Conservation (phyloP, 2,113 vertebrate genomes). For the Orthonyx spaldingii region DNA sequence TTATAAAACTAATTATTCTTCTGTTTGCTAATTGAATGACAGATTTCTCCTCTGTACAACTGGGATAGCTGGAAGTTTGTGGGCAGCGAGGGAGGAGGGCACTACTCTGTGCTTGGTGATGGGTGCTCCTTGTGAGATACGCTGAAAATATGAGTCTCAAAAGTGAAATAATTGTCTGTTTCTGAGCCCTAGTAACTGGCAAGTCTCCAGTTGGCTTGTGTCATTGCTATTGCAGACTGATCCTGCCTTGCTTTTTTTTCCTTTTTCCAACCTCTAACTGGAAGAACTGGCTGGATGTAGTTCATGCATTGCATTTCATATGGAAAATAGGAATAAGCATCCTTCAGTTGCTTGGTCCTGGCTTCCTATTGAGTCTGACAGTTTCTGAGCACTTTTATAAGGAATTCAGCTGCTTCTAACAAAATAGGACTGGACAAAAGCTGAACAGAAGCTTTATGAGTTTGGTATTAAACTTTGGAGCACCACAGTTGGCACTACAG, state of each 20-base stretch:
- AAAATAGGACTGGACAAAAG: neutral
- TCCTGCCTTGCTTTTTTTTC: neutral
- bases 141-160: neutral
- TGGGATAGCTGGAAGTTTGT: neutral
- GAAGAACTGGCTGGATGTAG: neutral
- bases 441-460: neutral
- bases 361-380: neutral
- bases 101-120: neutral
- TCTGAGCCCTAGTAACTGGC: neutral
- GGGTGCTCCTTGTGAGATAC: neutral
- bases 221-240: neutral
- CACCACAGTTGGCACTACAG: neutral
- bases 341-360: neutral
- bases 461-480: neutral
- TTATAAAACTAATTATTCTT: neutral
- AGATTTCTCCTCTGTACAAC: neutral
- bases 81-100: neutral
- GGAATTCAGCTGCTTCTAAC: neutral
- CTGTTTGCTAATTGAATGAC: neutral
- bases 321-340: neutral
- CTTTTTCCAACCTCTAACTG: neutral
- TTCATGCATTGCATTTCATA: neutral
- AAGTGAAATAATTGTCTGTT: neutral
- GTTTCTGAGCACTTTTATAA: neutral
- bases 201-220: neutral